These are phyloP conservation scores for Smutsia temminckii DNA, from an alignment of 2,797 vertebrate genomes.

Conservation along the genomic window DNA sequence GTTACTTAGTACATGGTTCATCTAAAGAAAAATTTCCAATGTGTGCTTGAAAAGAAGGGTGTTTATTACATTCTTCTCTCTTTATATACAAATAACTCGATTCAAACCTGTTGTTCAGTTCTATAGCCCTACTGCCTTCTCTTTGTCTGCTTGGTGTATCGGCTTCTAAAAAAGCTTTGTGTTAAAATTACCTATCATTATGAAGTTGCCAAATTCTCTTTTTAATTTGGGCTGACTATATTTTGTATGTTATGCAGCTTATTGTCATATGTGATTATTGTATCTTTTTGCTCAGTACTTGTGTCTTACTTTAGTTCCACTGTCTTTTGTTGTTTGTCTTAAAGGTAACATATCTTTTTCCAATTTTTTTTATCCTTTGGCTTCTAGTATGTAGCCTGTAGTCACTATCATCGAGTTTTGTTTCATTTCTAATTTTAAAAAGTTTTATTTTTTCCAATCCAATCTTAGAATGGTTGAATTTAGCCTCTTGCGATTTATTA, in stretches of 20 bases:
- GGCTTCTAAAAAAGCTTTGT: not conserved
- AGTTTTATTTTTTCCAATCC: not conserved
- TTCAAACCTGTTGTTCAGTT: not conserved
- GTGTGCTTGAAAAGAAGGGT: not conserved
- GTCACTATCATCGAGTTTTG: not conserved
- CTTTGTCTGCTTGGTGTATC: not conserved
- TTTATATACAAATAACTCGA: not conserved
- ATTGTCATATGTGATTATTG: not conserved
- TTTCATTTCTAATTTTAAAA: not conserved
- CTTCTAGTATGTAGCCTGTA: not conserved
- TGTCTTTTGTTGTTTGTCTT: not conserved
- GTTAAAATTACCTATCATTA: not conserved
- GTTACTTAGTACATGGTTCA: not conserved
- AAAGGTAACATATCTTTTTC: not conserved
- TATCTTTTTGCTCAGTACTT: not conserved
- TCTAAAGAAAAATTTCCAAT: not conserved
- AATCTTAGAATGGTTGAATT: not conserved
- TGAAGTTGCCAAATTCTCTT: not conserved
- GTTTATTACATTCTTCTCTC: not conserved
- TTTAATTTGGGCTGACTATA: not conserved
- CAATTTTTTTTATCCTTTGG: not conserved
- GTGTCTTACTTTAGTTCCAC: not conserved
- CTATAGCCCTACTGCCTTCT: not conserved
- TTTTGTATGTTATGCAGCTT: not conserved
- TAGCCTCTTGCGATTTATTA: not conserved